These are phyloP conservation scores for Excalfactoria chinensis DNA, from an alignment of 2,113 vertebrate species.

Conservation along the genomic window DNA sequence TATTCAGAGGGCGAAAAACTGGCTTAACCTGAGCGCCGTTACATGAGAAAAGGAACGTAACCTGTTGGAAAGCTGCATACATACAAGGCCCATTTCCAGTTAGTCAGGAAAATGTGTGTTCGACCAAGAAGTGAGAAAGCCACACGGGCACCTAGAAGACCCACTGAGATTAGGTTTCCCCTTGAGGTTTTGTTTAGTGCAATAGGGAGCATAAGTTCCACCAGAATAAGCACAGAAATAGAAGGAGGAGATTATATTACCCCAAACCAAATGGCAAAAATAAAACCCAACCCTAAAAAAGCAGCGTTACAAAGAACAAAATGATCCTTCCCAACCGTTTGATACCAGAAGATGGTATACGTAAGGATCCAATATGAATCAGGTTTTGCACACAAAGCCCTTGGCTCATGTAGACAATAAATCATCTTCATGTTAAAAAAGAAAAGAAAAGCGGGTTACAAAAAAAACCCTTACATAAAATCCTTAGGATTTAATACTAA, in stretches of 20 bases:
- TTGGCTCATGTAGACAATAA: constrained; percentile 64
- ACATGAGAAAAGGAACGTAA: background rate
- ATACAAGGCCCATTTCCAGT: constrained; percentile 8
- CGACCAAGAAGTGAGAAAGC: constrained; percentile 39
- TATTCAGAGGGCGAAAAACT: background rate
- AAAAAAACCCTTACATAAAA: constrained; percentile 85
- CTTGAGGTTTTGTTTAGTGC: background rate
- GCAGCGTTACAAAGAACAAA: background rate
- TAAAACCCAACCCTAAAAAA: background rate
- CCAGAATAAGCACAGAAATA: constrained; percentile 4
- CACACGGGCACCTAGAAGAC: constrained; percentile 18
- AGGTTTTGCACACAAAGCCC: constrained; percentile 76
- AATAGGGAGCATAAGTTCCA: background rate
- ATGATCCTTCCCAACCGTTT: constrained; percentile 72
- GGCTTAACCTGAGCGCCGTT: background rate
- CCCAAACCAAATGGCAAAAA: background rate
- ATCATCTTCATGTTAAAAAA: constrained; percentile 47
- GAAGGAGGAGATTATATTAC: background rate
- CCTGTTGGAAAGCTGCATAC: constrained; percentile 5
- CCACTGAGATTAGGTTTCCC: background rate
- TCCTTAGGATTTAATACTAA: constrained; percentile 86
- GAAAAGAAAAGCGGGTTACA: constrained; percentile 68
- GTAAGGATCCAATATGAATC: constrained; percentile 93
- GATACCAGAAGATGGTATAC: constrained; percentile 77
- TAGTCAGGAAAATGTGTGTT: constrained; percentile 14